Conservation (phyloP, 2,888 invertebrate genomes). For the Chymomyza amoena region DNA sequence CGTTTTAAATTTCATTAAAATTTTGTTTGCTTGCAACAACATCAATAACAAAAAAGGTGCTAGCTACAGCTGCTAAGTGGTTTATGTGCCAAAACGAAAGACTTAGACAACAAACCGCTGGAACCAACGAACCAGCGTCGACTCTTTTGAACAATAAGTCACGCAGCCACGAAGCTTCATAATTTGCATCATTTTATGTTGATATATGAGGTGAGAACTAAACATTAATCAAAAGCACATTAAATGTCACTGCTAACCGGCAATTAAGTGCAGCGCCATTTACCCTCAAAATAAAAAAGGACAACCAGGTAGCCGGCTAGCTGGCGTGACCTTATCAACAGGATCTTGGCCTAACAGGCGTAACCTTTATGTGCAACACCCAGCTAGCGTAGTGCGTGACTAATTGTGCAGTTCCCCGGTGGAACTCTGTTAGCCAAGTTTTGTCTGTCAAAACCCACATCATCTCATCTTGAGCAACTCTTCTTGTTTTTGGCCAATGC, state of each 20-base stretch:
- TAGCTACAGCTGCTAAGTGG: neutral
- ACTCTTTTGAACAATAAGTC: neutral
- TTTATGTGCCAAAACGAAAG: slow-evolving; percentile 45
- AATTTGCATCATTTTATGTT: slow-evolving; percentile 39
- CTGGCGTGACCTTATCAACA: neutral
- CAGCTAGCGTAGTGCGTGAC: neutral
- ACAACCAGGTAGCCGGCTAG: too few relatives aligned
- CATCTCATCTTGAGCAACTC: neutral
- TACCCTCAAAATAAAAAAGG: too few relatives aligned
- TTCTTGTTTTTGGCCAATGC: neutral
- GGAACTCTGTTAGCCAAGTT: neutral
- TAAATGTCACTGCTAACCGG: slow-evolving; percentile 12
- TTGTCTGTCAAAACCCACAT: neutral
- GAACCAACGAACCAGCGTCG: neutral
- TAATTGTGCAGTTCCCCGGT: neutral
- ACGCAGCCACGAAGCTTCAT: neutral
- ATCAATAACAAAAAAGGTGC: too few relatives aligned
- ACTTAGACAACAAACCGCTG: slow-evolving; percentile 62
- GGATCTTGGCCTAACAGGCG: neutral
- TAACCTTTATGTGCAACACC: neutral
- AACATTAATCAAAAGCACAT: slow-evolving; percentile 25
- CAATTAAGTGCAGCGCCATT: neutral
- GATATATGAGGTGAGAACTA: slow-evolving; percentile 34
- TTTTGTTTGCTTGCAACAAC: too few relatives aligned
- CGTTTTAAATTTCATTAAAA: slow-evolving; percentile 3